Percentiles rank a stretch among this genome's conserved stretches.
These are phyloP conservation scores for Epistrophe grossulariae DNA, from an alignment of 2,888 invertebrate genomes.

Conservation along the genomic window DNA sequence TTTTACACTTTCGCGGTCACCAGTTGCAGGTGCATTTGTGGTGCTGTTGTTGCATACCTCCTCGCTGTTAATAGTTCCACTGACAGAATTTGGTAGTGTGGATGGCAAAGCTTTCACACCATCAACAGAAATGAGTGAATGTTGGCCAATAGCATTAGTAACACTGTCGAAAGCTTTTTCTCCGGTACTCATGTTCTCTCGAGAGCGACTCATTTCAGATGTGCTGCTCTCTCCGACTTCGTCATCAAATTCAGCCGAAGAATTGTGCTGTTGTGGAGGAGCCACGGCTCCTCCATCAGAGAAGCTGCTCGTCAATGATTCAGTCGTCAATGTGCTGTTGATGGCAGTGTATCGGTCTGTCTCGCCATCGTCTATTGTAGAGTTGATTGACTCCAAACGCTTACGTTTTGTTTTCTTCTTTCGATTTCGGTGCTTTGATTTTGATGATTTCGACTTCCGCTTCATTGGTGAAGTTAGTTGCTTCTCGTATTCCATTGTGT, in stretches of 20 bases:
- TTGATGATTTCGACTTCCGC: conserved; percentile 81
- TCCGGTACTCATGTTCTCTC: conserved; percentile 42
- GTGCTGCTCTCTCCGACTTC: conserved; percentile 44
- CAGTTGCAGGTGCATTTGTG: conserved; percentile 73
- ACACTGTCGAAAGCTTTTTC: conserved; percentile 48
- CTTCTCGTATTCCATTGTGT: conserved; percentile 93
- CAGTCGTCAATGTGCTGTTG: conserved; percentile 75
- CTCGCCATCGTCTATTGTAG: conserved; percentile 81
- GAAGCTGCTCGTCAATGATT: conserved; percentile 35
- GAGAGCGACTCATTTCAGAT: conserved; percentile 40
- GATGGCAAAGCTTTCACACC: conserved; percentile 54
- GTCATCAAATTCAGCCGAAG: conserved; percentile 66
- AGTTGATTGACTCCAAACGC: conserved; percentile 81
- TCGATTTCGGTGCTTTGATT: conserved; percentile 87
- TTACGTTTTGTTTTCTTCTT: conserved; percentile 85
- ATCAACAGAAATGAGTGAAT: conserved; percentile 38
- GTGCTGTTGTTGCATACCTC: conserved; percentile 33
- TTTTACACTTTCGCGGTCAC: conserved; percentile 80
- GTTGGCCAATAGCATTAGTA: conserved; percentile 50
- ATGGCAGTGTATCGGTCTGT: conserved; percentile 82
- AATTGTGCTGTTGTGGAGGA: conserved; percentile 50
- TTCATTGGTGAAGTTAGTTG: conserved; percentile 90
- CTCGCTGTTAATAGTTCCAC: conserved; percentile 15
- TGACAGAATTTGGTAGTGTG: conserved; percentile 12
- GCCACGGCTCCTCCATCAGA: conserved; percentile 52